phyloP scores from a whole-genome alignment of 2,888 invertebrate species.

The Parapristionchus giblindavisi region DNA sequence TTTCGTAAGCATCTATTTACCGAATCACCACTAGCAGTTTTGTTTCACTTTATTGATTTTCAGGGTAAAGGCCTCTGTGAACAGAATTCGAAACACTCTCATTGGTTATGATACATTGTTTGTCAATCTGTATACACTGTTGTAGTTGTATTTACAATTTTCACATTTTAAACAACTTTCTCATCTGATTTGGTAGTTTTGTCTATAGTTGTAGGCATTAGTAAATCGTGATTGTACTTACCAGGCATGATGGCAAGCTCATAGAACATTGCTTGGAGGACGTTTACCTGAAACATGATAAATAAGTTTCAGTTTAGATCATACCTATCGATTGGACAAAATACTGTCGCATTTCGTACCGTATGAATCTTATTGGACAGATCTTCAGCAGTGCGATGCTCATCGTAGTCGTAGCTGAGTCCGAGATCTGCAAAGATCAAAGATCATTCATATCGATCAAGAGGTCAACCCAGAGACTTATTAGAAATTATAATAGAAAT shows the following conservation, averaged over 20 bases:
- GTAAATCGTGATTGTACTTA: too few species aligned
- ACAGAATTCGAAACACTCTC: too few species aligned
- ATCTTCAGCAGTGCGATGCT: not conserved
- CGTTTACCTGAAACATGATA: conserved; percentile 3
- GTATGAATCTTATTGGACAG: conserved; percentile 1
- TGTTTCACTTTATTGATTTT: too few species aligned
- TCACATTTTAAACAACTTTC: not conserved
- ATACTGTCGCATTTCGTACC: not conserved
- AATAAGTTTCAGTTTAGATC: not conserved
- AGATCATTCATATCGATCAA: not conserved
- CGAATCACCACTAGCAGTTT: too few species aligned
- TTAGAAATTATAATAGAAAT: too few species aligned
- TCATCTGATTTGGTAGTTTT: not conserved
- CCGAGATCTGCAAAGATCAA: conserved; percentile 27
- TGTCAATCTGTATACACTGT: too few species aligned
- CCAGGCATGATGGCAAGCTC: conserved; percentile 2
- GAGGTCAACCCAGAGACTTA: too few species aligned
- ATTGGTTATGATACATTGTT: too few species aligned
- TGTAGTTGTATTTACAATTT: too few species aligned
- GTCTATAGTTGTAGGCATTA: not conserved
- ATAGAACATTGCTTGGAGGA: not conserved
- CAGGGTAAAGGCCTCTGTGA: too few species aligned
- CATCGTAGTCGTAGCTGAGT: conserved; percentile 35
- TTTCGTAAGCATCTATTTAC: too few species aligned
- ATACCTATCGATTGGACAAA: not conserved